Conservation (phyloP, 2,113 vertebrate species). For the Daubentonia madagascariensis region DNA sequence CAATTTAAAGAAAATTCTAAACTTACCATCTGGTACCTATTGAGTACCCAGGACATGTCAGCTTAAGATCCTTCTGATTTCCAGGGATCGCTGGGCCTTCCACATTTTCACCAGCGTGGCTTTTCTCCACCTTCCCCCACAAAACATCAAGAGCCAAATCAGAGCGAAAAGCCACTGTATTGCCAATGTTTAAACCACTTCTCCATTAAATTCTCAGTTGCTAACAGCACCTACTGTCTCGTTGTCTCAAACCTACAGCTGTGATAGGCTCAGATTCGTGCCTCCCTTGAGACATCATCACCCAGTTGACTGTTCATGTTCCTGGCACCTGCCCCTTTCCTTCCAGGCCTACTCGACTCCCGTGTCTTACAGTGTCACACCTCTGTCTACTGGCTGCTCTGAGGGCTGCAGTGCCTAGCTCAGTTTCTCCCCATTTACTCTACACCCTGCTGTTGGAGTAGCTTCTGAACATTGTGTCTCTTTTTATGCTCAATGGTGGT, state of each 20-base stretch:
- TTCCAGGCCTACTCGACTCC: neutral
- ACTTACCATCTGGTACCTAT: too few relatives aligned
- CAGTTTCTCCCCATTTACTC: accelerated
- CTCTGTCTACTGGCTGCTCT: neutral
- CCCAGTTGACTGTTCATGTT: accelerated
- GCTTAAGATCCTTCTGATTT: neutral
- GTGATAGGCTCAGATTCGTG: accelerated
- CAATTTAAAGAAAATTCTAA: neutral
- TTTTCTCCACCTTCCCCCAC: neutral
- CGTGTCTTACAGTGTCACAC: neutral
- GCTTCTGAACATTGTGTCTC: neutral
- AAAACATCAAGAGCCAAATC: too few relatives aligned
- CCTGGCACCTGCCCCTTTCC: neutral
- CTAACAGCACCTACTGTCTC: neutral
- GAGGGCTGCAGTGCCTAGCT: neutral
- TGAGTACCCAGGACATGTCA: neutral
- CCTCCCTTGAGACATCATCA: too few relatives aligned
- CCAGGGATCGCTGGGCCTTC: neutral
- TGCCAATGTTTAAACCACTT: neutral
- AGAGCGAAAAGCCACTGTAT: neutral
- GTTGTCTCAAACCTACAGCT: neutral
- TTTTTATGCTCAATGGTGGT: neutral
- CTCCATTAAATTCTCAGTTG: neutral
- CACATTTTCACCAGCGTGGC: accelerated
- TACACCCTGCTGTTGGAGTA: too few relatives aligned